These are phyloP conservation scores for Engraulis encrasicolus DNA, from an alignment of 2,113 vertebrate genomes.

Conservation along the genomic window DNA sequence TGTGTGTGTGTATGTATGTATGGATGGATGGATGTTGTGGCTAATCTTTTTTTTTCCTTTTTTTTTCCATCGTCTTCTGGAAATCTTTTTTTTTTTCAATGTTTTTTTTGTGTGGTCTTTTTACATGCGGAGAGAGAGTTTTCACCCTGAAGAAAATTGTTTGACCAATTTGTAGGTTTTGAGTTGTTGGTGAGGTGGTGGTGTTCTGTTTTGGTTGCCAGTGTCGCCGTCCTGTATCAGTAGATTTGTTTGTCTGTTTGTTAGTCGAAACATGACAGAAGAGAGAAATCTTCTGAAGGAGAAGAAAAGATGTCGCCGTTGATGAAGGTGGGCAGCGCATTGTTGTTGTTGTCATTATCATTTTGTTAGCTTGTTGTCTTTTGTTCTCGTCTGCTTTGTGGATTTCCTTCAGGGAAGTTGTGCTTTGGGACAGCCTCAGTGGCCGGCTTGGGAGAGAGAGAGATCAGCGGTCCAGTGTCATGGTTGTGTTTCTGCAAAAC, in stretches of 20 bases:
- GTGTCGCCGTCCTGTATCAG: slow-evolving; percentile 40
- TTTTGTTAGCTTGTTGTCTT: slow-evolving; percentile 61
- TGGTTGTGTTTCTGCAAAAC: slow-evolving; percentile 78
- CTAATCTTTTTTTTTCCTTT: slow-evolving; percentile 53
- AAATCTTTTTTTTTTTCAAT: not conserved
- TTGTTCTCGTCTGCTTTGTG: slow-evolving; percentile 65
- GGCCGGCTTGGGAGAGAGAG: slow-evolving; percentile 78
- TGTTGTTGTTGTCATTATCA: slow-evolving; percentile 40
- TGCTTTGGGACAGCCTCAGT: slow-evolving; percentile 92
- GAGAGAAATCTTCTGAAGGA: slow-evolving; percentile 63
- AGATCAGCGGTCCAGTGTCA: slow-evolving; percentile 81
- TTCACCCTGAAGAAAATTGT: slow-evolving; percentile 6
- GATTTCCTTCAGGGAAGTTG: slow-evolving; percentile 77
- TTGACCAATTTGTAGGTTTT: slow-evolving; percentile 19
- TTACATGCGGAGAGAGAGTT: slow-evolving; percentile 13
- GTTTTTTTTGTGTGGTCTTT: not conserved
- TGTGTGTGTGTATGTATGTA: no score
- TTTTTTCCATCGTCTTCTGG: no score
- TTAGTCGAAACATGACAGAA: slow-evolving; percentile 38
- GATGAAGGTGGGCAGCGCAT: slow-evolving; percentile 69
- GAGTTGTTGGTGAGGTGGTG: slow-evolving; percentile 20
- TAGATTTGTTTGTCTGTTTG: no score
- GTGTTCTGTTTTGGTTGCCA: slow-evolving; percentile 47
- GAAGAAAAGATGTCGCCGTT: slow-evolving; percentile 61
- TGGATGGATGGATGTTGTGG: slow-evolving; percentile 33